Percentiles rank a stretch among this genome's conserved stretches.
Conservation (phyloP, 2,113 vertebrate species). For the Lethenteron camtschaticum region DNA sequence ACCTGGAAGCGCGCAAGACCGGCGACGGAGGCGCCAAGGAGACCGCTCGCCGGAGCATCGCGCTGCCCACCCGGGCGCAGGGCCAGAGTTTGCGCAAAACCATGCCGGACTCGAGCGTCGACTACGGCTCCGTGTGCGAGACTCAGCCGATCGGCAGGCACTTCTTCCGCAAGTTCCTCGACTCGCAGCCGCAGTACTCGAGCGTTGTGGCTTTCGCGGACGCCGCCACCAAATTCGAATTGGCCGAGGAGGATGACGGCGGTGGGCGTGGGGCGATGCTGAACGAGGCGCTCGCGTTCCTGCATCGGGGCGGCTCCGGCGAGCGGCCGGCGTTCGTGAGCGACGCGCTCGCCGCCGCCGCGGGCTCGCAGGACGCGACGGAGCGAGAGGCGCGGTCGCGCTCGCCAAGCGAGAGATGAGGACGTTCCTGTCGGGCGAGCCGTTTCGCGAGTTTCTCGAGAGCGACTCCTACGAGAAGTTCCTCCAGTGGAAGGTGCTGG, state of each 20-base stretch:
- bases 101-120: neutral
- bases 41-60: slow-evolving; percentile 44
- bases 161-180: slow-evolving; percentile 41
- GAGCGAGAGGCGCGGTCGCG: slow-evolving; percentile 28
- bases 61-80: slow-evolving; percentile 26
- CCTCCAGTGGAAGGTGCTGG: slow-evolving; percentile 67
- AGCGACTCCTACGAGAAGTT: slow-evolving; percentile 48
- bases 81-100: neutral
- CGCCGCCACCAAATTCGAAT: slow-evolving; percentile 43
- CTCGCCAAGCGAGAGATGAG: slow-evolving; percentile 30
- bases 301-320: slow-evolving; percentile 29
- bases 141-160: slow-evolving; percentile 54
- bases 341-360: slow-evolving; percentile 27
- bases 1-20: slow-evolving; percentile 53
- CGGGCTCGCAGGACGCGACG: slow-evolving; percentile 25
- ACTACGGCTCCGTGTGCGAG: slow-evolving; percentile 40
- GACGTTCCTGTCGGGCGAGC: slow-evolving; percentile 35
- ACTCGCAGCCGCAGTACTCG: slow-evolving; percentile 20
- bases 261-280: slow-evolving; percentile 19
- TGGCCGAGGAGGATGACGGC: slow-evolving; percentile 26
- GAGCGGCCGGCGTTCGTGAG: slow-evolving; percentile 32
- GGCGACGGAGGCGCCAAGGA: slow-evolving; percentile 43
- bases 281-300: slow-evolving; percentile 32
- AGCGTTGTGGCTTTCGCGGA: slow-evolving; percentile 39
- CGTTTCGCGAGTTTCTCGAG: slow-evolving; percentile 44